phyloP scores from a whole-genome alignment of 2,113 vertebrate species.

The Mesembrinibis cayennensis region DNA sequence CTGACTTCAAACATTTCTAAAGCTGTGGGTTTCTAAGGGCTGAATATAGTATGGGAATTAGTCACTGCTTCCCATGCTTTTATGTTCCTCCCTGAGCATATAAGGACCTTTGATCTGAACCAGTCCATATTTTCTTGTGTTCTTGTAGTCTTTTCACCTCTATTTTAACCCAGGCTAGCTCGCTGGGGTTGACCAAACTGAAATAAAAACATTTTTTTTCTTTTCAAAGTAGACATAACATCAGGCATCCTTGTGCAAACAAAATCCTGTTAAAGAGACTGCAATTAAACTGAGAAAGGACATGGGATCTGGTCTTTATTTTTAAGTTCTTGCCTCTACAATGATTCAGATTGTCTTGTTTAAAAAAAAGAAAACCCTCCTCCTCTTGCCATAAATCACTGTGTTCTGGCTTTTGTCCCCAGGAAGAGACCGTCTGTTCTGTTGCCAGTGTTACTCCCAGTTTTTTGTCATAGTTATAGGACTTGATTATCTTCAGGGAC shows the following conservation, averaged over 20 bases:
- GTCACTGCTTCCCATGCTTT: background rate
- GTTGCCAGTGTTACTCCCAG: background rate
- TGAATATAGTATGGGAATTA: background rate
- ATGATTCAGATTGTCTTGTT: conserved; percentile 1
- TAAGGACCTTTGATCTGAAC: background rate
- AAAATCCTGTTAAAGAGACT: background rate
- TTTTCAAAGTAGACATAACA: background rate
- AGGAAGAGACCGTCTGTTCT: background rate
- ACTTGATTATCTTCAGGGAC: background rate
- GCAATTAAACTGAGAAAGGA: background rate
- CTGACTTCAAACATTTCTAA: background rate
- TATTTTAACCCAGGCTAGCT: background rate
- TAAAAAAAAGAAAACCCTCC: background rate
- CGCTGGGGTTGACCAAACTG: background rate
- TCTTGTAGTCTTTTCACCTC: background rate
- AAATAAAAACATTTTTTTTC: background rate
- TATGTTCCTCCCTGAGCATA: background rate
- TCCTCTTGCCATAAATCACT: conserved; percentile 8
- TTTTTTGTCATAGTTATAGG: background rate
- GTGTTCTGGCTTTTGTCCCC: background rate
- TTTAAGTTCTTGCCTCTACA: background rate
- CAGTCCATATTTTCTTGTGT: background rate
- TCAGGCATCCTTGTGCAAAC: background rate
- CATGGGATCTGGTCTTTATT: background rate
- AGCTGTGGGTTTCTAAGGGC: background rate